A percentile compares a stretch with the other conserved stretches of the same genome.
Evolutionary conservation across 2,888 invertebrate genomes (phyloP).

Genomic region (Microchrysa polita): DNA sequence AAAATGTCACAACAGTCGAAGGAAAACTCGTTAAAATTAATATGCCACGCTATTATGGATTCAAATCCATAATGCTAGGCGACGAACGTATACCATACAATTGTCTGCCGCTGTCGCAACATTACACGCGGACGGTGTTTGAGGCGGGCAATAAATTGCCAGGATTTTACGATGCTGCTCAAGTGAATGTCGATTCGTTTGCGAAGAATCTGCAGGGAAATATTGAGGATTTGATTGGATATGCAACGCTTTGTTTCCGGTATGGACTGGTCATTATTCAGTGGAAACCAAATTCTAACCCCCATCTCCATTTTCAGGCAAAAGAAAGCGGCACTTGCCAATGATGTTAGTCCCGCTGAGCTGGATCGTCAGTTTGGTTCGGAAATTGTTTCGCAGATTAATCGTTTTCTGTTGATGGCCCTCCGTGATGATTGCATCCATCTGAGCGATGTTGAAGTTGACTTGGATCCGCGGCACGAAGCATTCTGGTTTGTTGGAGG

Average conservation of each 20-base stretch:
- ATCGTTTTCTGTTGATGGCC: slow-evolving; percentile 72
- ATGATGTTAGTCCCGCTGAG: slow-evolving; percentile 51
- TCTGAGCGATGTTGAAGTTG: slow-evolving; percentile 70
- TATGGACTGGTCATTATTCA: slow-evolving; percentile 61
- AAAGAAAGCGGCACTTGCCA: slow-evolving; percentile 50
- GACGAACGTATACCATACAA: slow-evolving; percentile 74
- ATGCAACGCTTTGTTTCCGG: slow-evolving; percentile 70
- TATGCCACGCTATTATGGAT: slow-evolving; percentile 85
- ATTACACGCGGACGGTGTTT: slow-evolving; percentile 81
- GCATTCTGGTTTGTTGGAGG: slow-evolving; percentile 89
- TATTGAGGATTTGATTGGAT: slow-evolving; percentile 72
- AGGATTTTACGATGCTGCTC: slow-evolving; percentile 64
- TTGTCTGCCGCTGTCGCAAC: slow-evolving; percentile 74
- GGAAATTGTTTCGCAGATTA: slow-evolving; percentile 73
- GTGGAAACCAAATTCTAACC: background rate
- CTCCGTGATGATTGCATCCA: slow-evolving; percentile 71
- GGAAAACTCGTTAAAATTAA: slow-evolving; percentile 86
- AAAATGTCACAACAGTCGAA: slow-evolving; percentile 76
- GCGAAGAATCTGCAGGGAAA: slow-evolving; percentile 68
- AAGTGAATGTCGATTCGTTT: slow-evolving; percentile 65
- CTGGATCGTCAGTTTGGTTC: slow-evolving; percentile 57
- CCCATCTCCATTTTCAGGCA: slow-evolving; percentile 54
- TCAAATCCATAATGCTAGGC: slow-evolving; percentile 70
- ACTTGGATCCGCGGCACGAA: slow-evolving; percentile 81
- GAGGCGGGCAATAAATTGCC: slow-evolving; percentile 71